Conservation (phyloP, 1,140 invertebrate genomes). For the Gryllus bimaculatus region DNA sequence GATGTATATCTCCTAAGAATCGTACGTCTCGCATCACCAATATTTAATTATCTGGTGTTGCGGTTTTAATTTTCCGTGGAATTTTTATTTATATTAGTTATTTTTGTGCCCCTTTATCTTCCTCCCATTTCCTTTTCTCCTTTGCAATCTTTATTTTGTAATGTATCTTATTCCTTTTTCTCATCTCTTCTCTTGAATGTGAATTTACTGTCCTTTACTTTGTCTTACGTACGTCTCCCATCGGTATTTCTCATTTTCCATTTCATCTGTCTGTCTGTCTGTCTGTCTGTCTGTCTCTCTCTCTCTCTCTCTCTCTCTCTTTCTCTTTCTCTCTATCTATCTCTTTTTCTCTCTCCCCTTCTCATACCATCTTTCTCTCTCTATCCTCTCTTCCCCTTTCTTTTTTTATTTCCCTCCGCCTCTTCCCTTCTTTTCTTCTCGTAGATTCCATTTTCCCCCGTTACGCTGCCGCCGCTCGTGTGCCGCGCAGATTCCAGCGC, state of each 20-base stretch:
- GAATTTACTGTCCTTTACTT: background rate
- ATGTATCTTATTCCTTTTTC: background rate
- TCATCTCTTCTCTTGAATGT: background rate
- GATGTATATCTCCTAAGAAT: too few relatives aligned
- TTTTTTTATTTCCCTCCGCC: background rate
- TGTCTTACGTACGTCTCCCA: background rate
- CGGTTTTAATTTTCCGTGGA: too few relatives aligned
- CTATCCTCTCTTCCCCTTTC: background rate
- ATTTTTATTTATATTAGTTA: background rate
- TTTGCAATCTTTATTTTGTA: background rate
- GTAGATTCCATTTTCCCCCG: too few relatives aligned
- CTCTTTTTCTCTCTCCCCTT: too few relatives aligned
- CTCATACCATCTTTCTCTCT: background rate
- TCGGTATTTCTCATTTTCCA: background rate
- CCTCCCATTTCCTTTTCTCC: background rate
- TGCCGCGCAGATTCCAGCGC: too few relatives aligned
- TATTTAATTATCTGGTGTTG: too few relatives aligned
- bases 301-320: background rate
- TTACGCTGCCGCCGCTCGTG: too few relatives aligned
- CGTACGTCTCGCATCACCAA: too few relatives aligned
- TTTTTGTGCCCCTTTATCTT: background rate
- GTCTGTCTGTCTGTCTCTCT: background rate
- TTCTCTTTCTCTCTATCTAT: background rate
- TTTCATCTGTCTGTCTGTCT: background rate
- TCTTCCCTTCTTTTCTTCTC: background rate